Conservation (phyloP, 1,140 invertebrate species). For the Orius insidiosus region DNA sequence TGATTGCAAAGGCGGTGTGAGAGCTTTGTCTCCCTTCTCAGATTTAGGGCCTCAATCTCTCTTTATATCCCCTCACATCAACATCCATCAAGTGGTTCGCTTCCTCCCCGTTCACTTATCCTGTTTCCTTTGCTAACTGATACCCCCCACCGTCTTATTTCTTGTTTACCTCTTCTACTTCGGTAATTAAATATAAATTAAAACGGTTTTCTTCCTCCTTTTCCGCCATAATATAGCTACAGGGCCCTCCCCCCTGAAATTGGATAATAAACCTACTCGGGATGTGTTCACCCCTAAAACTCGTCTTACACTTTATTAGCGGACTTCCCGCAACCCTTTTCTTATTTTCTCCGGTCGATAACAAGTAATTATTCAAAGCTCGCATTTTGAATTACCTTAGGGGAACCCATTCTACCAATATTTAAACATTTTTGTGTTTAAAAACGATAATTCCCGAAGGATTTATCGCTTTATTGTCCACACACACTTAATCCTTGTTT, state of each 20-base stretch:
- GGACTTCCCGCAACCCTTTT: slow-evolving; percentile 2
- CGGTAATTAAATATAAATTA: slow-evolving; percentile 12
- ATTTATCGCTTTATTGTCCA: too few relatives aligned
- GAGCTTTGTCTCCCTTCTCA: slow-evolving; percentile 8
- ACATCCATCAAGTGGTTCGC: slow-evolving; percentile 5
- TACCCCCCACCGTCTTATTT: slow-evolving; percentile 2
- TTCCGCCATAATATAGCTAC: background rate
- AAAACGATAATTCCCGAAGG: too few relatives aligned
- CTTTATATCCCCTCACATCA: slow-evolving; percentile 9
- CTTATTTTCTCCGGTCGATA: background rate
- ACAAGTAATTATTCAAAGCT: slow-evolving; percentile 4
- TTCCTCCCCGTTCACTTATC: slow-evolving; percentile 5
- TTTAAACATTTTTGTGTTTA: too few relatives aligned
- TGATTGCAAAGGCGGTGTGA: background rate
- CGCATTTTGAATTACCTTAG: too few relatives aligned
- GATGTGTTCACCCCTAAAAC: slow-evolving; percentile 3
- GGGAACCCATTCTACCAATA: too few relatives aligned
- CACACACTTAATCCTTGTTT: too few relatives aligned
- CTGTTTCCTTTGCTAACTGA: slow-evolving; percentile 12
- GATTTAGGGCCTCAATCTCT: slow-evolving; percentile 10
- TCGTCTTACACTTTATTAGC: slow-evolving; percentile 8
- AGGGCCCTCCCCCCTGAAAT: background rate
- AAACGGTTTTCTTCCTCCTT: background rate
- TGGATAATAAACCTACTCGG: slow-evolving; percentile 11
- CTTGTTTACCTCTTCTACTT: slow-evolving; percentile 9